Base-by-base conservation (phyloP, 2,888 invertebrate species). In the Xylophagus ater region DNA sequence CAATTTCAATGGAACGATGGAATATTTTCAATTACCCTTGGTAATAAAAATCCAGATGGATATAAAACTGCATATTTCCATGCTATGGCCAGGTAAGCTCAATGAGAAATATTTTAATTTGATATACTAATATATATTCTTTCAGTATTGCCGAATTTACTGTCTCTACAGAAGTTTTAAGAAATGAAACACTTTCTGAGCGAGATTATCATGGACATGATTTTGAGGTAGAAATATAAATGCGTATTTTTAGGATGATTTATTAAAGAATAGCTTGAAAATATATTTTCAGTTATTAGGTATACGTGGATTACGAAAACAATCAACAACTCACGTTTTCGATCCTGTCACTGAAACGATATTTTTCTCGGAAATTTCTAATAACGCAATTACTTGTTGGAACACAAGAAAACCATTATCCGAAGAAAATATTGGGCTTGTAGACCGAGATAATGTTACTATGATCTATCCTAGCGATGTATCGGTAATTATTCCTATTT, bases 1-100 rank as follows among this genome's bases (percentile, higher is more conserved):
- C 61, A 67, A 1, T 87, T 84, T 65, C 77, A 80, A 53, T 87
- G 85, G 85, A 77, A 74, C 45, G 86, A 86, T 53, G 85, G 85
- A 0, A 68, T 86, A 9, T 85, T 86, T 60, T 83, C 84, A 42
- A 58, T 81, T 2, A 75, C 78, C 0, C 52, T 82, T 9, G 73
- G 76, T 0, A 68, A 71, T 0, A 54, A 61, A 0, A 58, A 62
- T 2, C 23, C 52, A 0, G 70, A 76, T 47, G 74, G 75, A 10
- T 73, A 67, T 51, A 71, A 75, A 35, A 70, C 69, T 1, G 72
- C 80, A 0, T 83, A 76, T 64, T 87, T 86, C 69, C 86, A 87
- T 55, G 72, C 86, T 0, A 73, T 87, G 73, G 73, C 81, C 31
- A 64, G 52, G 52, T 48, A 37, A 44, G n/a, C n/a, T n/a, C n/a